A percentile compares a stretch with the other conserved stretches of the same genome.
These are phyloP conservation scores for Muntiacus reevesi DNA, from an alignment of 2,113 vertebrate species.

Conservation along the genomic window DNA sequence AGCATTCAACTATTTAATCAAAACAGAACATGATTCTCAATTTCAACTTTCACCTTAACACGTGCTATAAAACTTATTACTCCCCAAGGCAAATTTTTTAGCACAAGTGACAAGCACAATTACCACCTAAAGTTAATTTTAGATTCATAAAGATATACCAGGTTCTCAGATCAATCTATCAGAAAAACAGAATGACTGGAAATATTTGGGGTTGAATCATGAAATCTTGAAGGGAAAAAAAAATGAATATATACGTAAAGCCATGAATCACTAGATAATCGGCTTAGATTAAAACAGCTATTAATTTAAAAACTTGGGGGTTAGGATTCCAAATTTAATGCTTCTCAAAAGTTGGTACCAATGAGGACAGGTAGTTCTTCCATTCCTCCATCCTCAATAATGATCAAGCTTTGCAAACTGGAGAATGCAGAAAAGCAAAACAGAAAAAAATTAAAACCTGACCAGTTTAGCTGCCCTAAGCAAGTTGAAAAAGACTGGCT, in stretches of 20 bases:
- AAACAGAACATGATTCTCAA: background rate
- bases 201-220: constrained; percentile 3
- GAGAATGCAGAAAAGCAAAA: background rate
- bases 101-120: background rate
- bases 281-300: background rate
- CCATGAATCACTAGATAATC: background rate
- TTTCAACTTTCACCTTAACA: background rate
- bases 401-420: background rate
- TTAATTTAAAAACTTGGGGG: background rate
- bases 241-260: background rate
- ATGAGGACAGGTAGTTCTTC: background rate
- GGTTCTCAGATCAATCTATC: background rate
- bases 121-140: background rate
- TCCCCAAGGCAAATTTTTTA: background rate
- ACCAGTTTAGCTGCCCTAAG: background rate
- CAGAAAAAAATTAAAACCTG: background rate
- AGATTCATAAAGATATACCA: background rate
- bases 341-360: background rate
- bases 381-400: background rate
- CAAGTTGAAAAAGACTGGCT: background rate
- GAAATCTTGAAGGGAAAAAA: background rate
- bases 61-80: background rate
- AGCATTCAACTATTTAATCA: background rate
- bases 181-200: background rate
- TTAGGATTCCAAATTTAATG: background rate